Evolutionary conservation across 2,888 invertebrate species (phyloP).

Genomic region (Fragum whitleyi): DNA sequence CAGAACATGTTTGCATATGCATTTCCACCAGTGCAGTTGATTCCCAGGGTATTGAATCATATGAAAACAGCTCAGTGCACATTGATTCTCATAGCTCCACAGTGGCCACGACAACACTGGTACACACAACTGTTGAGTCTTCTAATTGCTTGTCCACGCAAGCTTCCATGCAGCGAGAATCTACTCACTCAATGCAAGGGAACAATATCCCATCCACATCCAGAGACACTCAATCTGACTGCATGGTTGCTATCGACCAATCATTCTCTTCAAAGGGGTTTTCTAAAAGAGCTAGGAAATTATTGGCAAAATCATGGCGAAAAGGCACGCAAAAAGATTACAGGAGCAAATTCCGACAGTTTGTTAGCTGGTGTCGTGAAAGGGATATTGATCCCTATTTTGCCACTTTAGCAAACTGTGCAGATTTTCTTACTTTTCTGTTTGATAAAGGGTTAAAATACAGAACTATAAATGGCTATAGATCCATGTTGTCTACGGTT

Average conservation of each 20-base stretch:
- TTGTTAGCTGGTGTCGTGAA: constrained; percentile 53
- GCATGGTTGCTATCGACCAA: constrained; percentile 45
- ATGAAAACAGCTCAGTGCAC: constrained; percentile 36
- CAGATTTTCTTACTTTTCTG: constrained; percentile 25
- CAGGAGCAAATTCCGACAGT: constrained; percentile 36
- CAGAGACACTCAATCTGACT: constrained; percentile 19
- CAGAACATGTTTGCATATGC: constrained; percentile 55
- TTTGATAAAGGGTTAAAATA: constrained; percentile 32
- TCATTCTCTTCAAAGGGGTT: constrained; percentile 30
- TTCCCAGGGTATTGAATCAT: constrained; percentile 39
- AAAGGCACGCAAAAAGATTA: constrained; percentile 30
- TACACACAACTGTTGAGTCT: constrained; percentile 33
- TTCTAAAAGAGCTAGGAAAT: constrained; percentile 32
- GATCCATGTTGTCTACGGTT: constrained; percentile 36
- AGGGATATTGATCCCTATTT: constrained; percentile 47
- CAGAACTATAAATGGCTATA: constrained; percentile 32
- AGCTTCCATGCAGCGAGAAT: constrained; percentile 34
- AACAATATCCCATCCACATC: constrained; percentile 38
- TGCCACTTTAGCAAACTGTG: constrained; percentile 34
- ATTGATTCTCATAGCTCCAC: constrained; percentile 48
- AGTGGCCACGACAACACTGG: constrained; percentile 41
- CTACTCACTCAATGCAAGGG: constrained; percentile 37
- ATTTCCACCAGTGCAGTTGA: constrained; percentile 37
- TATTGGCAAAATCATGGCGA: constrained; percentile 41
- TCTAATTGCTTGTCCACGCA: constrained; percentile 38